phyloP scores from a whole-genome alignment of 2,113 vertebrate species.

The Saimiri boliviensis region DNA sequence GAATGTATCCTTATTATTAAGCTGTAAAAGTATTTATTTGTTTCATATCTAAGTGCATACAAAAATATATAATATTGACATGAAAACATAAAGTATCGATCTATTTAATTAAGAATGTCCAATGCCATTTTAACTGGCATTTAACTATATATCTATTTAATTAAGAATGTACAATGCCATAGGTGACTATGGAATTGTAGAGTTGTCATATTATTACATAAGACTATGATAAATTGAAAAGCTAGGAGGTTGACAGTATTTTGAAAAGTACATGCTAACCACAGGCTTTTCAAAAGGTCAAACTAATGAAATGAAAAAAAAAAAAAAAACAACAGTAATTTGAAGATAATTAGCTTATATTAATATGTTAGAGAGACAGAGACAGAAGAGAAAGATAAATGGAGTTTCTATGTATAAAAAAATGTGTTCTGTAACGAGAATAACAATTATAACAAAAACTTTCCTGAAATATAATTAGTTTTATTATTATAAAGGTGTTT shows the following conservation, averaged over 20 bases:
- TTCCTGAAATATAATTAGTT: background rate
- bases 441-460: background rate
- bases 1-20: background rate
- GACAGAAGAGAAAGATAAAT: background rate
- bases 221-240: background rate
- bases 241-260: background rate
- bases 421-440: background rate
- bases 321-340: background rate
- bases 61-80: background rate
- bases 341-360: background rate
- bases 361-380: background rate
- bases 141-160: background rate
- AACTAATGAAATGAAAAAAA: background rate
- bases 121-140: background rate
- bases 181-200: background rate
- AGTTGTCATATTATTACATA: background rate
- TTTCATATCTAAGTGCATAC: background rate
- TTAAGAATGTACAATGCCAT: background rate
- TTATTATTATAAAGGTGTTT: background rate
- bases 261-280: background rate
- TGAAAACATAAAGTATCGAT: background rate
- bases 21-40: background rate
- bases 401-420: background rate
- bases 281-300: background rate
- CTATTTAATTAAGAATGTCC: background rate